Evolutionary conservation across 1,140 invertebrate genomes (phyloP), one percentile per base, ranked within the genome.

Genomic region (Anastrepha ludens): DNA sequence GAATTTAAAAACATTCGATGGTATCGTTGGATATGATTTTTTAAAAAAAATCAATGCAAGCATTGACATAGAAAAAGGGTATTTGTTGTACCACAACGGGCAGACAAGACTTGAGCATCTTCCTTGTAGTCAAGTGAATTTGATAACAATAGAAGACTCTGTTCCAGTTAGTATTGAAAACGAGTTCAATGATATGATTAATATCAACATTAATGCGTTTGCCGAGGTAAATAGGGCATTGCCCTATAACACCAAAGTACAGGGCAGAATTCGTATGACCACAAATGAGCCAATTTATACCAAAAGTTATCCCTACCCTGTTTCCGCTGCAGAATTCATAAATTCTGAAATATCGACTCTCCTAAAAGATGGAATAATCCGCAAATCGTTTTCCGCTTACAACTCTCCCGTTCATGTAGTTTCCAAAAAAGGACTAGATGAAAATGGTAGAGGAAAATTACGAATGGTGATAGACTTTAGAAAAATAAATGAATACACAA

Each of bases 391-490:
- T n/a, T 88, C 86, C 15, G 70, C 88, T 1, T 90, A 89, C 44
- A 90, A 89, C 29, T 87, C 81, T 5, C 89, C 88, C 2, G 58
- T 89, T 8, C 88, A 86, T 87, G 87, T 90, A 13, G 89, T 89
- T 13, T 85, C 87, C 47, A 90, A 90, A 87, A 88, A 90, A 86
- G 88, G 86, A 7, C 47, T 64, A 11, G 88, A 89, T 64, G 78
- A 88, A n/a, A 6, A 50, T 20, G 87, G 88, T n/a, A 88, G 70
- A 11, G 87, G 13, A 41, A 90, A 89, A 59, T 58, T 88, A 88
- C 7, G 88, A 78, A 39, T 88, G 59, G 89, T 89, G 0, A 90
- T 92, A n/a, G 92, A 94, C 88, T 93, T 90, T 85, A 74, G 92
- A 62, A 91, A 90, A 78, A 64, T 93, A 20, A 93, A 93, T 86